Base-by-base conservation (phyloP, 2,888 invertebrate genomes). In the Argyresthia albistria region DNA sequence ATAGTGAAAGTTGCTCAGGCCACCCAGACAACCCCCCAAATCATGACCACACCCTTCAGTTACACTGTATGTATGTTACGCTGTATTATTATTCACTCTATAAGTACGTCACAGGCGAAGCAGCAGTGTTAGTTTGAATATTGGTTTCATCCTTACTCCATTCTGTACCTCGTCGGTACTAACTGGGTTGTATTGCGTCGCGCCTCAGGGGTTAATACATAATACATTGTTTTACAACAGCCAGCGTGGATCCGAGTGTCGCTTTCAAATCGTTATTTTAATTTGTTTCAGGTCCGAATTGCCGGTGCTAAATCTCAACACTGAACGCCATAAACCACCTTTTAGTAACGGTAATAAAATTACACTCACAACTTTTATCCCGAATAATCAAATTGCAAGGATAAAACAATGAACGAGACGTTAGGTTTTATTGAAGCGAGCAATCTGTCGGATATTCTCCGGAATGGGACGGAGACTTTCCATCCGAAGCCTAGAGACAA, bases 231-330 rank as follows among this genome's bases (percentile, higher is more conserved):
- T 25, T 25, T 25, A 25, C 25, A 25, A 25, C 25, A 25, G 25
- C 25, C 25, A 8, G 9, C 45, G 14, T 12, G 35, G 39, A 52
- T 46, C 39, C 15, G 37, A 47, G 39, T 8, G 43, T 42, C n/a
- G 43, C 39, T 46, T 47, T 50, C 10, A 39, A 54, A 54, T 51
- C 37, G 47, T 47, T 42, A 35, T 8, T 42, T 50, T 73, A 69
- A 70, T 73, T 82, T 83, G 83, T 84, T 84, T 60, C 83, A 84
- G 83, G 70, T 73, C 63, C 61, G 39, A 53, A 56, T 53, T 59
- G 58, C 64, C 64, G 60, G 61, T 67, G 57, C 67, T 74, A 72
- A 71, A 73, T 69, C 64, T 62, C 67, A 62, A 61, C 66, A 64
- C 59, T 58, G 58, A 61, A 57, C n/a, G 9, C 39, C 39, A 39